Conservation (phyloP, 2,888 invertebrate genomes). For the Penaeus monodon region DNA sequence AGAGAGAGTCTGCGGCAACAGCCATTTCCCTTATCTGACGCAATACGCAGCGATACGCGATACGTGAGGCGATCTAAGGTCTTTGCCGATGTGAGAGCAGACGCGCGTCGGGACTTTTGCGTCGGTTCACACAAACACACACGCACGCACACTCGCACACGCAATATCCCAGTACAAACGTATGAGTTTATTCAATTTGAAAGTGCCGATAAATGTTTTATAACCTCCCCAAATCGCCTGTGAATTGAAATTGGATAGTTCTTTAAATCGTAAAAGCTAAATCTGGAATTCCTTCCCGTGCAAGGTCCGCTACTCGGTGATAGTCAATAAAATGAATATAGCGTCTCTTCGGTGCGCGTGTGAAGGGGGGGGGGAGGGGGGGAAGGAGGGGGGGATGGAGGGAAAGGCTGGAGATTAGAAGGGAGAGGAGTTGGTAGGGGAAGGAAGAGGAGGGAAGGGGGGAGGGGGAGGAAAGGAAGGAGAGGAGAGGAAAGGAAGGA, state of each 20-base stretch:
- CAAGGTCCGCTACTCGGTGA: neutral
- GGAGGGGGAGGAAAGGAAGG: too few relatives aligned
- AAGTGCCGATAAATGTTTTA: constrained; percentile 20
- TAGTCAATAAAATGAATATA: constrained; percentile 10
- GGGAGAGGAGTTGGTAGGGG: too few relatives aligned
- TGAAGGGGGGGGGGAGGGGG: too few relatives aligned
- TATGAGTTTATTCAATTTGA: constrained; percentile 14
- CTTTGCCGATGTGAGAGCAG: too few relatives aligned
- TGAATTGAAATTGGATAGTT: constrained; percentile 21
- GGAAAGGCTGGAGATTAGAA: too few relatives aligned
- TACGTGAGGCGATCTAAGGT: too few relatives aligned
- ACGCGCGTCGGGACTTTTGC: neutral
- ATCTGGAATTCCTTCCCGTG: neutral
- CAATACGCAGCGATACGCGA: too few relatives aligned
- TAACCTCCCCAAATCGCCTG: constrained; percentile 12
- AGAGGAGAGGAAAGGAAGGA: too few relatives aligned
- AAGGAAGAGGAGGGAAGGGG: too few relatives aligned
- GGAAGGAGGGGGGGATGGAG: too few relatives aligned
- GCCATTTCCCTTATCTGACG: too few relatives aligned
- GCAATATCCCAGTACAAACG: neutral
- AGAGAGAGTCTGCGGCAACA: neutral
- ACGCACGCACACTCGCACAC: neutral
- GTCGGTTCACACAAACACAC: neutral
- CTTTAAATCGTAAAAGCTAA: constrained; percentile 15
- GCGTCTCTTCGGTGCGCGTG: neutral